A percentile compares a stretch with the other conserved stretches of the same genome.
phyloP scores from a whole-genome alignment of 2,888 invertebrate genomes.

The Electrophaes corylata region DNA sequence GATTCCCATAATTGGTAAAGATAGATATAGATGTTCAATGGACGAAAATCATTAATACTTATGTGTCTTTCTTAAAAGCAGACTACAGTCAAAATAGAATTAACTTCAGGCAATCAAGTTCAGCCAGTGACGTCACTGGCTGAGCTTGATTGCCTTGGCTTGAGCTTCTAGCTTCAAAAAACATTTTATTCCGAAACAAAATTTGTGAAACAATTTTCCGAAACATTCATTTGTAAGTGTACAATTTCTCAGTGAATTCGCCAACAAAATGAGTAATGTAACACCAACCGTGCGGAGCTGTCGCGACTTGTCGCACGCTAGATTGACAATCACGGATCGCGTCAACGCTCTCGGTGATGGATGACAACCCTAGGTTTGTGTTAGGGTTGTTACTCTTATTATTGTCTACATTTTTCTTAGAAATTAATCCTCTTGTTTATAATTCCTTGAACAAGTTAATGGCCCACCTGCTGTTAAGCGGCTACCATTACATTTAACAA shows the following conservation, averaged over 20 bases:
- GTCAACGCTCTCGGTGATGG: constrained; percentile 57
- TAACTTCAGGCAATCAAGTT: no score
- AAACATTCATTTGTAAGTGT: constrained; percentile 28
- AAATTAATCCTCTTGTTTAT: no score
- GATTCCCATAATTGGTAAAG: no score
- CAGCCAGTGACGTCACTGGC: neutral
- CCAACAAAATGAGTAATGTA: constrained; percentile 34
- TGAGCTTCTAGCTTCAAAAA: neutral
- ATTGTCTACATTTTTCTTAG: neutral
- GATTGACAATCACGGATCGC: constrained; percentile 64
- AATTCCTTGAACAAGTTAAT: no score
- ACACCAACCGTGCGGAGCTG: constrained; percentile 28
- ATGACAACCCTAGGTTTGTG: constrained; percentile 46
- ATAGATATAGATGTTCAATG: no score
- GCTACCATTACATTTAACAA: no score
- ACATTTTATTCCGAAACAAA: constrained; percentile 1
- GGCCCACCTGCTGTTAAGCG: no score
- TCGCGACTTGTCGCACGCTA: constrained; percentile 49
- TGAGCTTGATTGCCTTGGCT: no score
- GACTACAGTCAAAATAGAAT: neutral
- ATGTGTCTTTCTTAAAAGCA: neutral
- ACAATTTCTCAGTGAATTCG: constrained; percentile 30
- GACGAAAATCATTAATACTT: no score
- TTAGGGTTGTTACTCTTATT: constrained; percentile 13
- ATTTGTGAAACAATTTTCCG: constrained; percentile 26